Percentiles rank a stretch among this genome's conserved stretches.
phyloP scores from a whole-genome alignment of 2,113 vertebrate species.

The Ammodytes marinus region DNA sequence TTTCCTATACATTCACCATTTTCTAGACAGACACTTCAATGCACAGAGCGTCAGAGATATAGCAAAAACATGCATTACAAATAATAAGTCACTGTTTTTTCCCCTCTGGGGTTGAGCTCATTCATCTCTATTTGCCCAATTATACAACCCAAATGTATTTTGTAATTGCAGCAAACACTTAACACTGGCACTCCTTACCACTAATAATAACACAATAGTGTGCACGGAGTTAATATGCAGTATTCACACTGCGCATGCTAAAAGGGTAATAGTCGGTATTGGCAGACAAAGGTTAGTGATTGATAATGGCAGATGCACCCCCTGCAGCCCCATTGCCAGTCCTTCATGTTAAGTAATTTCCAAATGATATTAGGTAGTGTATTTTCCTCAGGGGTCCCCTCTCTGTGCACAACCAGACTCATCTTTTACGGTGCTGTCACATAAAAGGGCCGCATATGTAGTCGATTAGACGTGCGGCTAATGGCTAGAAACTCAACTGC shows the following conservation, averaged over 20 bases:
- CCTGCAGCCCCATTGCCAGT: conserved; percentile 50
- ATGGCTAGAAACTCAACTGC: conserved; percentile 78
- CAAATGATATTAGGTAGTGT: conserved; percentile 10
- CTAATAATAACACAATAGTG: conserved; percentile 29
- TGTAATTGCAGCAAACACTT: neutral
- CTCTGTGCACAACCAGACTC: neutral
- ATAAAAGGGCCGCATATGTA: conserved; percentile 42
- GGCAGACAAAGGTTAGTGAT: conserved; percentile 81
- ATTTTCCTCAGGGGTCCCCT: neutral
- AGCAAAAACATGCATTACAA: neutral
- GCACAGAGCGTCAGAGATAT: conserved; percentile 15
- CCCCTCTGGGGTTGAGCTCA: too few relatives aligned
- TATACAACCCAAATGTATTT: neutral
- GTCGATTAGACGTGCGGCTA: conserved; percentile 64
- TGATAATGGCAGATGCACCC: conserved; percentile 75
- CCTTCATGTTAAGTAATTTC: conserved; percentile 20
- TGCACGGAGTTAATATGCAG: conserved; percentile 51
- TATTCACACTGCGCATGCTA: conserved; percentile 64
- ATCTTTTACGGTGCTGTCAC: conserved; percentile 62
- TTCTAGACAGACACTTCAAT: conserved; percentile 6
- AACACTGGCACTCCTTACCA: neutral
- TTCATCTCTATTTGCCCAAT: neutral
- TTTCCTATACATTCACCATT: conserved; percentile 22
- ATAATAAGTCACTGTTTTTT: neutral
- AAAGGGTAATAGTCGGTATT: conserved; percentile 52